These are phyloP conservation scores for Gallinago undulata DNA, from an alignment of 2,113 vertebrate genomes.

Conservation along the genomic window DNA sequence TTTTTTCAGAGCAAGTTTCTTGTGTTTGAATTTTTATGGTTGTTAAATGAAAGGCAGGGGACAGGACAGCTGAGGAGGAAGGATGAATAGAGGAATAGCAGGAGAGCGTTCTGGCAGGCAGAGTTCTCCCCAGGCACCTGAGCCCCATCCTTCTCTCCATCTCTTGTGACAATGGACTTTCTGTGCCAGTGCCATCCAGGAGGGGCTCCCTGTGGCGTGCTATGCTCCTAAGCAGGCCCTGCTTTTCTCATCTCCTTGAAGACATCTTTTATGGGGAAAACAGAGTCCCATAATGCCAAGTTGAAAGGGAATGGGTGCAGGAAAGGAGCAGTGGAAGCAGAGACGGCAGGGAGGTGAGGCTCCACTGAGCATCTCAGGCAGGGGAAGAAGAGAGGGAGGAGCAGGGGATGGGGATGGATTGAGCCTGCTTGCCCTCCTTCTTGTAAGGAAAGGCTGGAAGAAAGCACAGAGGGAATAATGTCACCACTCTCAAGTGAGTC, in stretches of 20 bases:
- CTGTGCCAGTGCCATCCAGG: background rate
- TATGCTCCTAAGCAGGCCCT: background rate
- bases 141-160: background rate
- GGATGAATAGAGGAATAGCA: background rate
- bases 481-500: background rate
- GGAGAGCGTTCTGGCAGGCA: background rate
- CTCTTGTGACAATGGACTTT: background rate
- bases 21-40: background rate
- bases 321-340: background rate
- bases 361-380: background rate
- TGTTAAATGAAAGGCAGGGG: background rate
- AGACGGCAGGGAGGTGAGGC: background rate
- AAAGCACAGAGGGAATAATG: background rate
- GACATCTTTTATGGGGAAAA: background rate
- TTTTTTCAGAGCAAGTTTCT: slow-evolving; percentile 51
- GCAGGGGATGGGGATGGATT: background rate
- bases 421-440: background rate
- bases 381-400: background rate
- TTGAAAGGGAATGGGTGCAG: background rate
- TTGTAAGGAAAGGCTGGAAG: background rate
- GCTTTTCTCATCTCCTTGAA: slow-evolving; percentile 44
- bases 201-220: background rate
- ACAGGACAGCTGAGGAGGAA: background rate
- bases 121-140: background rate
- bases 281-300: background rate